Evolutionary conservation across 2,797 vertebrate species (phyloP).

Genomic region (Limnodromus scolopaceus): DNA sequence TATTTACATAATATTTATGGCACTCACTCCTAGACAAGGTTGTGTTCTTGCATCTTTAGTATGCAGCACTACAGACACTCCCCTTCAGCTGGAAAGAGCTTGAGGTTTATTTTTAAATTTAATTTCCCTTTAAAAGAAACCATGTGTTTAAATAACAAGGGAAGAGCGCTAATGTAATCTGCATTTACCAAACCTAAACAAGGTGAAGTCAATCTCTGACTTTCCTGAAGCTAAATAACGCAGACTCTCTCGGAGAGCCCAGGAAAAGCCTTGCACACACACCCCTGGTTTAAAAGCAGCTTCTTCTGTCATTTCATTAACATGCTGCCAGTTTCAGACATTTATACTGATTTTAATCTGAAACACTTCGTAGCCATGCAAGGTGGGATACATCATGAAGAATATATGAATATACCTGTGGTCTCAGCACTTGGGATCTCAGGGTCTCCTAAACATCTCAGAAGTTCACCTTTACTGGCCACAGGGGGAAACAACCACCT

Average conservation of each 20-base stretch:
- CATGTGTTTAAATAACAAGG: conserved; percentile 13
- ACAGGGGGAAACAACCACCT: not conserved
- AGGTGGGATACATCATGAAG: not conserved
- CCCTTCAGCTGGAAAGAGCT: not conserved
- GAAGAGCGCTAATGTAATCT: not conserved
- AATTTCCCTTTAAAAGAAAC: conserved; percentile 41
- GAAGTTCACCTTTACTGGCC: not conserved
- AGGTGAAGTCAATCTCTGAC: not conserved
- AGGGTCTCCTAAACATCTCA: not conserved
- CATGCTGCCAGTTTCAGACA: not conserved
- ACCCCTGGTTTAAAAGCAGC: not conserved
- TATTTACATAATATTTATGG: conserved; percentile 48
- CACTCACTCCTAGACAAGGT: not conserved
- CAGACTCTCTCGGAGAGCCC: not conserved
- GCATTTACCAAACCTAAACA: not conserved
- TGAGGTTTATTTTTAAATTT: conserved; percentile 27
- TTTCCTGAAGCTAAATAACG: not conserved
- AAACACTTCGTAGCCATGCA: not conserved
- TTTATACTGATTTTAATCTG: not conserved
- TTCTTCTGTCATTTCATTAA: not conserved
- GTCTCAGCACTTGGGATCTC: not conserved
- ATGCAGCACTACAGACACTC: not conserved
- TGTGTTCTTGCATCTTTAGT: not conserved
- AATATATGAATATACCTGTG: rapidly evolving
- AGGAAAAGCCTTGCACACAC: not conserved